Conservation (phyloP, 2,113 vertebrate genomes). For the Gadus macrocephalus region DNA sequence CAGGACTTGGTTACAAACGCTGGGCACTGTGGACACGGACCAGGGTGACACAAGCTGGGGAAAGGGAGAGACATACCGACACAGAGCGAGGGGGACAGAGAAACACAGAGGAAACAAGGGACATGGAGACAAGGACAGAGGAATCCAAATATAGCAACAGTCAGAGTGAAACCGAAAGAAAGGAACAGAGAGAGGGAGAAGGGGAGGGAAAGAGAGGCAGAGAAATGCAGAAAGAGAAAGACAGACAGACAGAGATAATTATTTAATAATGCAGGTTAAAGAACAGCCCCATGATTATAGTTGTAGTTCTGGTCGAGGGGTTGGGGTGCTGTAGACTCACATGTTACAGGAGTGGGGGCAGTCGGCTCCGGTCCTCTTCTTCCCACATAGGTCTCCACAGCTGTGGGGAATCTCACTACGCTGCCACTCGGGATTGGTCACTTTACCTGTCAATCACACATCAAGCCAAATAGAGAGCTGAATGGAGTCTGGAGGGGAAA, state of each 20-base stretch:
- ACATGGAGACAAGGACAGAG: neutral
- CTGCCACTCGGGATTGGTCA: slow-evolving; percentile 95
- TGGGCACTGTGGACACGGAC: slow-evolving; percentile 94
- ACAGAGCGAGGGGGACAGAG: too few species aligned
- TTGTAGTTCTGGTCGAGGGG: too few species aligned
- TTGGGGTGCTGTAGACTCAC: slow-evolving; percentile 68
- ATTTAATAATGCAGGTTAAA: neutral
- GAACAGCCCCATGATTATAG: neutral
- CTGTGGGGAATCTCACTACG: slow-evolving; percentile 98
- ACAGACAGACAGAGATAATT: neutral
- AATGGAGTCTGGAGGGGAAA: neutral
- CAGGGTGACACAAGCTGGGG: slow-evolving; percentile 90
- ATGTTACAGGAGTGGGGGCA: slow-evolving; percentile 97
- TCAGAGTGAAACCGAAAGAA: too few species aligned
- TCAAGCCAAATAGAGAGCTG: neutral
- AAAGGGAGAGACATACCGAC: neutral
- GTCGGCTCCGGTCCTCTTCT: slow-evolving; percentile 84
- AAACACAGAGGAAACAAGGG: too few species aligned
- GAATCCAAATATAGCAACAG: too few species aligned
- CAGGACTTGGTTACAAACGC: slow-evolving; percentile 91
- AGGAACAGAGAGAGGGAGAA: too few species aligned
- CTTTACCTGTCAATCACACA: slow-evolving; percentile 77
- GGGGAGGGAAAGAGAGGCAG: neutral
- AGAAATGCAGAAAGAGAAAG: too few species aligned
- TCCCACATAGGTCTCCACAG: slow-evolving; percentile 96